phyloP scores from a whole-genome alignment of 2,113 vertebrate species.

The Phrynocephalus versicolor region DNA sequence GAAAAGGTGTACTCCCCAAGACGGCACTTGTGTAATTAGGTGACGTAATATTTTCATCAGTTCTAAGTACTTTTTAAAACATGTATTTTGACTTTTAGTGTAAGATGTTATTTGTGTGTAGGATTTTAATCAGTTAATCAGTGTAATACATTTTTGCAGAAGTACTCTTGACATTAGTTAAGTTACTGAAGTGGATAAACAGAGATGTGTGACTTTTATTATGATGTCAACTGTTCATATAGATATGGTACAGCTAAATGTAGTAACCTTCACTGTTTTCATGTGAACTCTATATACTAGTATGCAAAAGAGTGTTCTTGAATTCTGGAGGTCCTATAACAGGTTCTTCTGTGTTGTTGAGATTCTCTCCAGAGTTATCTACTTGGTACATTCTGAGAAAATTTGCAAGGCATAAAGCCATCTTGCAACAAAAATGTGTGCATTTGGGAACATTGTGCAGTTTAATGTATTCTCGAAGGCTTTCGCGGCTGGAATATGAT shows the following conservation, averaged over 20 bases:
- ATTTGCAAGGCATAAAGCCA: no score
- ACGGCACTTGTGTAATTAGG: not conserved
- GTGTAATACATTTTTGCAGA: slow-evolving; percentile 63
- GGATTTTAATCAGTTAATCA: slow-evolving; percentile 63
- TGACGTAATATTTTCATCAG: not conserved
- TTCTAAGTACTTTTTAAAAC: not conserved
- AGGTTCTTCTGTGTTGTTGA: not conserved
- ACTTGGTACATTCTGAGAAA: no score
- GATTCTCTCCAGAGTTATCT: no score
- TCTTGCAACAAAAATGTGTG: no score
- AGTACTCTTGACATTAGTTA: slow-evolving; percentile 64
- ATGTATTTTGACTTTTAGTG: slow-evolving; percentile 8
- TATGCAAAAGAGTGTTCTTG: not conserved
- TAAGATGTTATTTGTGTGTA: slow-evolving; percentile 27
- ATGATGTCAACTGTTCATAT: slow-evolving; percentile 56
- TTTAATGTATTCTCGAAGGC: no score
- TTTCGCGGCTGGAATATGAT: no score
- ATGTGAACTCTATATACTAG: slow-evolving; percentile 30
- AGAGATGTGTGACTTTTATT: slow-evolving; percentile 65
- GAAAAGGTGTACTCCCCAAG: not conserved
- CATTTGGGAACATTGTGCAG: no score
- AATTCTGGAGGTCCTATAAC: not conserved
- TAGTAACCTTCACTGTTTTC: slow-evolving; percentile 38
- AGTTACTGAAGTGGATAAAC: slow-evolving; percentile 64
- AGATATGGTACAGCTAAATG: slow-evolving; percentile 44